phyloP scores from a whole-genome alignment of 2,888 invertebrate species.

The Phalangium opilio region DNA sequence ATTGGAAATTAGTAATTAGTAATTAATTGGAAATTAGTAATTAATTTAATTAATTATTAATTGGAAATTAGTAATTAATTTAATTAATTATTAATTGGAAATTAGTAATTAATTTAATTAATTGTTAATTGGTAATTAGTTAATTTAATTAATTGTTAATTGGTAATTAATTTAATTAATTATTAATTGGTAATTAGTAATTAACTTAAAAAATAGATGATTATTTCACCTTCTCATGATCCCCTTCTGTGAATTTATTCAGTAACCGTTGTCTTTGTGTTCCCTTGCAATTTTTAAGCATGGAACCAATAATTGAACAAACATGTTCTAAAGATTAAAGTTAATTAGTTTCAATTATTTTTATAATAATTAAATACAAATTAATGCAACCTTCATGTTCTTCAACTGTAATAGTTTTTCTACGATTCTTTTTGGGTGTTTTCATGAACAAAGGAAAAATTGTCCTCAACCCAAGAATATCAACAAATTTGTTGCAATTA shows the following conservation, averaged over 20 bases:
- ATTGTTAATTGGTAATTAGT: no score
- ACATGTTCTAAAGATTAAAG: constrained; percentile 56
- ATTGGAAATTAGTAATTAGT: no score
- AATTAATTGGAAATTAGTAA: no score
- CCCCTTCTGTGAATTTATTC: constrained; percentile 93
- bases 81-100: no score
- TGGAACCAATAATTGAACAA: constrained; percentile 76
- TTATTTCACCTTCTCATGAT: constrained; percentile 82
- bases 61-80: no score
- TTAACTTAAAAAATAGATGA: no score
- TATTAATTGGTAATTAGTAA: no score
- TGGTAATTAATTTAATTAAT: no score
- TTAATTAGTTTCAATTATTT: neutral
- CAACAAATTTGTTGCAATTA: constrained; percentile 88
- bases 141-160: no score
- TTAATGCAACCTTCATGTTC: constrained; percentile 60
- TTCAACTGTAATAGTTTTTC: constrained; percentile 39
- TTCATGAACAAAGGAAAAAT: constrained; percentile 99
- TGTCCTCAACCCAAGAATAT: constrained; percentile 85
- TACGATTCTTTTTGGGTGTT: constrained; percentile 73
- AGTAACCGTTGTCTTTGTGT: constrained; percentile 76
- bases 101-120: no score
- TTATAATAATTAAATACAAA: neutral
- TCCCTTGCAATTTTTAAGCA: constrained; percentile 81
- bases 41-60: no score